Evolutionary conservation across 2,113 vertebrate genomes (phyloP).

Genomic region (Chlorodrepanis virens): DNA sequence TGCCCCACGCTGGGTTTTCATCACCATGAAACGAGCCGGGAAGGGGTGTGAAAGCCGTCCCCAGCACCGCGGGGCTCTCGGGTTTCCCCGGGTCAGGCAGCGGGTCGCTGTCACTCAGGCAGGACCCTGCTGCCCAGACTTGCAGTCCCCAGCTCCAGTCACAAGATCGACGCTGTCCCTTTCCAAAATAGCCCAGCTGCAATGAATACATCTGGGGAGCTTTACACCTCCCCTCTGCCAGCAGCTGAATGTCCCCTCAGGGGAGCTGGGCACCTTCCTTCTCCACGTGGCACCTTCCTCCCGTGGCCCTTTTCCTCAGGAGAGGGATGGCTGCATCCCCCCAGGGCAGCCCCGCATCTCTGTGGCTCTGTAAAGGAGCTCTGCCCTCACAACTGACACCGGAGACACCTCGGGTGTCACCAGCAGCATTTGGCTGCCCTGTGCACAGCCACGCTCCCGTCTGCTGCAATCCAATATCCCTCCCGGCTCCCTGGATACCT

Average conservation of each 20-base stretch:
- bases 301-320: neutral
- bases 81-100: constrained; percentile 38
- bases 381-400: neutral
- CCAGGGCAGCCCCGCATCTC: fast-evolving
- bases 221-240: constrained; percentile 17
- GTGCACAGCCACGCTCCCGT: neutral
- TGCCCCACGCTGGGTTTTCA: neutral
- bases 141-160: constrained; percentile 31
- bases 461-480: neutral
- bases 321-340: neutral
- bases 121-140: constrained; percentile 38
- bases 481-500: neutral
- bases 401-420: neutral
- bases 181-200: constrained; percentile 51
- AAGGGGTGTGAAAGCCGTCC: neutral
- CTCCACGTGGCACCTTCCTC: neutral
- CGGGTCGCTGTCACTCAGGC: constrained; percentile 32
- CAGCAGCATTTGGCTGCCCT: neutral
- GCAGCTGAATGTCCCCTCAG: neutral
- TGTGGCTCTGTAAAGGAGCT: neutral
- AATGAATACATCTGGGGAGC: neutral
- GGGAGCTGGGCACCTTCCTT: neutral
- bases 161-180: constrained; percentile 9
- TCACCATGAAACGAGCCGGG: neutral
- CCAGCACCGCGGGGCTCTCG: neutral